Evolutionary conservation across 2,797 vertebrate species (phyloP).

Genomic region (Eidolon dupreanum): DNA sequence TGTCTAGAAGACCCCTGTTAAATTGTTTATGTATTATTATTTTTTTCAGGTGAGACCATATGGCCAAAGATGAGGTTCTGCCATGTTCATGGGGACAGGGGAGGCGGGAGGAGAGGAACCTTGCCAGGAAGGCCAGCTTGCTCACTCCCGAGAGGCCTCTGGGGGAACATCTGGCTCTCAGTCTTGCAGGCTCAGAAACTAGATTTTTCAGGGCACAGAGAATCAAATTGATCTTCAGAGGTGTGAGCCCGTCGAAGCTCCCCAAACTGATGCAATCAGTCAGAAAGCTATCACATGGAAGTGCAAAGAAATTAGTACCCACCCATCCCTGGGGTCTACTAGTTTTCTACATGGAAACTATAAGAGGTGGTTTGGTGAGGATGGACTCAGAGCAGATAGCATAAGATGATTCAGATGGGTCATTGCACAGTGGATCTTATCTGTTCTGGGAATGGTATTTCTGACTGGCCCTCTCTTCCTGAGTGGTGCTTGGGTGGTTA

Average conservation of each 20-base stretch:
- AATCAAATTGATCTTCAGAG: conserved; percentile 55
- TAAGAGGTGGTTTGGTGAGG: neutral
- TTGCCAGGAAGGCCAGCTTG: conserved; percentile 59
- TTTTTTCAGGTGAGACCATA: conserved; percentile 59
- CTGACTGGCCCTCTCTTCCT: neutral
- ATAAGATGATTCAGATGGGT: neutral
- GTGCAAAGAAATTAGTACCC: neutral
- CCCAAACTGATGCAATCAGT: neutral
- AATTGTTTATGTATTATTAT: conserved; percentile 45
- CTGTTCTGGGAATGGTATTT: neutral
- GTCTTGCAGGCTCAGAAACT: conserved; percentile 24
- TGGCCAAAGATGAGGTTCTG: conserved; percentile 60
- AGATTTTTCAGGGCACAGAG: conserved; percentile 31
- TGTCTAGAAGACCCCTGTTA: conserved; percentile 32
- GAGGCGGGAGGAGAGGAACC: neutral
- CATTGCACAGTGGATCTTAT: neutral
- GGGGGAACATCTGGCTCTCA: conserved; percentile 55
- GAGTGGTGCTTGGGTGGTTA: neutral
- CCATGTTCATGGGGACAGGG: neutral
- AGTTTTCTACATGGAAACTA: neutral
- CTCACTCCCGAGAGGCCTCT: conserved; percentile 36
- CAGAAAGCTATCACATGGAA: neutral
- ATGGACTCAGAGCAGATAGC: neutral
- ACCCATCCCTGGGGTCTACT: neutral
- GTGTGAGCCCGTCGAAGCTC: conserved; percentile 20